Percentiles rank a stretch among this genome's conserved stretches.
These are phyloP conservation scores for Fregata magnificens DNA, from an alignment of 2,113 vertebrate species.

Conservation along the genomic window DNA sequence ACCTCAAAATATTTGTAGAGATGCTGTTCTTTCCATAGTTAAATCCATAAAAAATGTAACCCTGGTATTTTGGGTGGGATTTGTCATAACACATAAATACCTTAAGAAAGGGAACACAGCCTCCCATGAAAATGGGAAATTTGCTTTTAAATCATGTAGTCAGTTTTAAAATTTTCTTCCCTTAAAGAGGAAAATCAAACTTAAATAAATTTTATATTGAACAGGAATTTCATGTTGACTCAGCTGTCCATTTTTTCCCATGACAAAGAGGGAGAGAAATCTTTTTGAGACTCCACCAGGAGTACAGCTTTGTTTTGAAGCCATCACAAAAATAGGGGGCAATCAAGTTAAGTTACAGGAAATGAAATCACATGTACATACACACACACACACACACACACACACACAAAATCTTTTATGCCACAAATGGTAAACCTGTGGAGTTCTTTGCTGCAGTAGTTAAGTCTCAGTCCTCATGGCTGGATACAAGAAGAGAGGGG, in stretches of 20 bases:
- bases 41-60: not conserved
- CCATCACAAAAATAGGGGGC: not conserved
- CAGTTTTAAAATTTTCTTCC: not conserved
- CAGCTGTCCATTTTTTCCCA: not conserved
- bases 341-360: not conserved
- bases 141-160: not conserved
- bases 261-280: not conserved
- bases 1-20: not conserved
- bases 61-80: not conserved
- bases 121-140: not conserved
- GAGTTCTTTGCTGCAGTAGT: not conserved
- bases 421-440: not conserved
- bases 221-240: not conserved
- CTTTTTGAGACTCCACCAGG: not conserved
- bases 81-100: not conserved
- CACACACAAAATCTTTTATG: not conserved
- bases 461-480: not conserved
- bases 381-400: rapidly evolving
- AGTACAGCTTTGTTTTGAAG: not conserved
- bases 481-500: not conserved
- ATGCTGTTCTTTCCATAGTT: not conserved
- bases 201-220: not conserved
- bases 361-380: not conserved
- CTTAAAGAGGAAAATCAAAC: not conserved
- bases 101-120: not conserved